Conservation (phyloP, 2,113 vertebrate species). For the Microcebus lehilahytsara region DNA sequence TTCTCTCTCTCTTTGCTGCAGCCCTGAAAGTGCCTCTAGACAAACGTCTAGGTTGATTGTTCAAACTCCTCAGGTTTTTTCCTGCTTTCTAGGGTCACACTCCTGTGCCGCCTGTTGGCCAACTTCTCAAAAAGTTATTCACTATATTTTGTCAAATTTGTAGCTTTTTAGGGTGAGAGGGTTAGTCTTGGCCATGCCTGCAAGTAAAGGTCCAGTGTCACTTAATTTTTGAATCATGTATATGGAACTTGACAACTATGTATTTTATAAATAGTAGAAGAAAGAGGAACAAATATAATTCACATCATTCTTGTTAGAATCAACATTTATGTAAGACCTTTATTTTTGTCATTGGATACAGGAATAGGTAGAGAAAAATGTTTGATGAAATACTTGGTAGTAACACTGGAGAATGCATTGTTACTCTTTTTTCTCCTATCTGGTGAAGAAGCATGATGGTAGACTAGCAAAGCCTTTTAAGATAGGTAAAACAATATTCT, state of each 20-base stretch:
- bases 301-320: not conserved
- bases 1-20: not conserved
- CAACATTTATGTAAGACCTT: not conserved
- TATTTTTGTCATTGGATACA: not conserved
- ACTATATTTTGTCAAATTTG: not conserved
- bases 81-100: not conserved
- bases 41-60: not conserved
- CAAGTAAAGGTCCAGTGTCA: not conserved
- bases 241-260: not conserved
- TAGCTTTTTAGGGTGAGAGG: not conserved
- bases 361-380: not conserved
- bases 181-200: not conserved
- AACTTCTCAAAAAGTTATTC: not conserved
- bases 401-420: not conserved
- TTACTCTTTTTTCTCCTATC: not conserved
- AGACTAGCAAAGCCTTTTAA: not conserved
- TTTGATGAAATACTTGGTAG: not conserved
- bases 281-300: slow-evolving; percentile 23
- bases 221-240: not conserved
- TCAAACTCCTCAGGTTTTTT: not conserved
- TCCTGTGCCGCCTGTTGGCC: not conserved
- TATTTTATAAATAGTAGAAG: not conserved
- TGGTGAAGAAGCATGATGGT: not conserved
- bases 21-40: not conserved
- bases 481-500: not conserved